Percentiles rank a stretch among this genome's conserved stretches.
These are phyloP conservation scores for Euglossa dilemma DNA, from an alignment of 1,140 invertebrate species.

Conservation along the genomic window DNA sequence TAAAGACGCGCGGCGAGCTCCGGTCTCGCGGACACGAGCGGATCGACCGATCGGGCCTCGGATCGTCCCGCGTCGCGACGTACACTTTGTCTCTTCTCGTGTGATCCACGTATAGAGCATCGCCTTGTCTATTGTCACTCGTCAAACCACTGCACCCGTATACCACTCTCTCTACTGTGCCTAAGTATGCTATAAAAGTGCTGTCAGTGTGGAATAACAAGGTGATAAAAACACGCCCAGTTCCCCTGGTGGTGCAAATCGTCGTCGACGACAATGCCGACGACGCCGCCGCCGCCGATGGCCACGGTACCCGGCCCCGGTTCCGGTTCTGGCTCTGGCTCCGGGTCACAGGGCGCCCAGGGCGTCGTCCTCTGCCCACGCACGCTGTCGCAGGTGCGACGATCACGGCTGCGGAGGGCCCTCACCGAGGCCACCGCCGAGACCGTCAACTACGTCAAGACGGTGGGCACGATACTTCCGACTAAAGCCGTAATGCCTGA, in stretches of 20 bases:
- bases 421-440: slow-evolving; percentile 94
- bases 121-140: slow-evolving; percentile 26
- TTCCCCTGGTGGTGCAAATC: slow-evolving; percentile 83
- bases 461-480: slow-evolving; percentile 84
- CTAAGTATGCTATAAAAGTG: slow-evolving; percentile 14
- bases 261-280: slow-evolving; percentile 78
- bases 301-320: slow-evolving; percentile 64
- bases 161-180: slow-evolving; percentile 3
- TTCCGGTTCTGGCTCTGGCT: slow-evolving; percentile 65
- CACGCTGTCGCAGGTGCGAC: slow-evolving; percentile 92
- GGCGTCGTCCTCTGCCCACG: slow-evolving; percentile 93
- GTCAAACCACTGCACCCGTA: slow-evolving; percentile 25
- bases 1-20: too few relatives aligned
- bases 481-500: slow-evolving; percentile 36
- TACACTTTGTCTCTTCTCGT: slow-evolving; percentile 25
- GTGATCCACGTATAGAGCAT: slow-evolving; percentile 4
- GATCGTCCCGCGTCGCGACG: background rate
- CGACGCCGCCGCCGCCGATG: slow-evolving; percentile 75
- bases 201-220: slow-evolving; percentile 63
- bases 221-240: slow-evolving; percentile 76
- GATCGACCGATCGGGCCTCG: too few relatives aligned
- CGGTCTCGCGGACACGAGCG: too few relatives aligned
- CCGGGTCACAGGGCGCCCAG: slow-evolving; percentile 82
- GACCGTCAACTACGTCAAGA: slow-evolving; percentile 93
- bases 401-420: slow-evolving; percentile 90